Evolutionary conservation across 2,888 invertebrate species (phyloP).

Genomic region (Itoplectis maculator): DNA sequence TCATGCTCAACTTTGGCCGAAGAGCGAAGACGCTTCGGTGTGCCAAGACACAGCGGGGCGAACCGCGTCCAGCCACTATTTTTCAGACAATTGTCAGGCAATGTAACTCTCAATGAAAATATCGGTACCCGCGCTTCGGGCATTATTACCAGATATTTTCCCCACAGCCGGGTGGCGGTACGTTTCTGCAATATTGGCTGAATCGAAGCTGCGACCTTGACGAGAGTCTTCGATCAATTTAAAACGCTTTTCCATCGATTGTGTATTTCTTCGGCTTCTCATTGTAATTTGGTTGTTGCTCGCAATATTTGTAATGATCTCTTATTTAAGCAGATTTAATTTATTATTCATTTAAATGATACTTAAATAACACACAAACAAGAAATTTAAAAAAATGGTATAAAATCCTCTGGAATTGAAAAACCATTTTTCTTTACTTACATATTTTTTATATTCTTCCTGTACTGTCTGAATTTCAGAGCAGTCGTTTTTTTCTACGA

Average conservation of each 20-base stretch:
- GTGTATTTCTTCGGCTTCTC: no score
- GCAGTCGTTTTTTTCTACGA: no score
- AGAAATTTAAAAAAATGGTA: no score
- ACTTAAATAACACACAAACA: no score
- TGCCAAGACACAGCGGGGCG: conserved; percentile 17
- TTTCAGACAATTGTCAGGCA: conserved; percentile 7
- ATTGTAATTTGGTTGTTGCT: no score
- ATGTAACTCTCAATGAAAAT: neutral
- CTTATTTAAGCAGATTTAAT: no score
- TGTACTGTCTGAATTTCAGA: no score
- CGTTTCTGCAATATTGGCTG: neutral
- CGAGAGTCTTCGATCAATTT: neutral
- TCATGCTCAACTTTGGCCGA: conserved; percentile 52
- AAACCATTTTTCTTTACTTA: no score
- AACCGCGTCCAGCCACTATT: conserved; percentile 1
- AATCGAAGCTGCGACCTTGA: neutral
- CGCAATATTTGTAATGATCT: no score
- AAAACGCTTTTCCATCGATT: neutral
- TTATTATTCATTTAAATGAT: no score
- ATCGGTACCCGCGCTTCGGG: neutral
- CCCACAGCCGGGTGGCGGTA: neutral
- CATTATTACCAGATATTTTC: conserved; percentile 13
- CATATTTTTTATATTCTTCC: no score
- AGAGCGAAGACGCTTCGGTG: neutral
- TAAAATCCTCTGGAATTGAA: no score